These are phyloP conservation scores for Aphidius gifuensis DNA, from an alignment of 1,140 invertebrate species.

Conservation along the genomic window DNA sequence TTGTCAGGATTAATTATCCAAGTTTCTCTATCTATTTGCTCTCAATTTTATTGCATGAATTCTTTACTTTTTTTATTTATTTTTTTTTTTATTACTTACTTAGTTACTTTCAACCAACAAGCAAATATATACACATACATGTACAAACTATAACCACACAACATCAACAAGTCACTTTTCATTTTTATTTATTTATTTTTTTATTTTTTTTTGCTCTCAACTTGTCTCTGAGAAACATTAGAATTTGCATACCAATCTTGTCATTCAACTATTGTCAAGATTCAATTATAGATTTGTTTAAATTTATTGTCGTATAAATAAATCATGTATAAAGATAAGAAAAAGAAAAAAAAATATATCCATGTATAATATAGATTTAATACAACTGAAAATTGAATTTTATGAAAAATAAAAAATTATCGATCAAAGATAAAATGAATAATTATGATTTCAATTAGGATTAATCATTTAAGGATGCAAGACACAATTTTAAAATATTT, in stretches of 20 bases:
- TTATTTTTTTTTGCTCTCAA: not conserved
- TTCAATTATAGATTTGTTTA: slow-evolving; percentile 17
- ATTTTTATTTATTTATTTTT: not conserved
- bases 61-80: slow-evolving; percentile 9
- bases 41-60: not conserved
- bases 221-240: not conserved
- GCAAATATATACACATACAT: slow-evolving; percentile 9
- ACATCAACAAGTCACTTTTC: slow-evolving; percentile 8
- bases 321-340: not conserved
- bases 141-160: not conserved
- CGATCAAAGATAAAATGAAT: too few species aligned
- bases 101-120: slow-evolving; percentile 8
- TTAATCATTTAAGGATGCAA: too few species aligned
- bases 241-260: slow-evolving; percentile 1
- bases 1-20: slow-evolving; percentile 42
- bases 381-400: too few species aligned
- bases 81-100: slow-evolving; percentile 17
- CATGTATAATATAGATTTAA: not conserved
- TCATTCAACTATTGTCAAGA: slow-evolving; percentile 5
- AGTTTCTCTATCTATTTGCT: slow-evolving; percentile 5
- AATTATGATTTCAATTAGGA: too few species aligned
- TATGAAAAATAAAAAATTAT: too few species aligned
- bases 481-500: too few species aligned
- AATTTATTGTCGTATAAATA: not conserved
- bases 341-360: not conserved